Conservation (phyloP, 2,113 vertebrate genomes). For the Pyrgilauda ruficollis region DNA sequence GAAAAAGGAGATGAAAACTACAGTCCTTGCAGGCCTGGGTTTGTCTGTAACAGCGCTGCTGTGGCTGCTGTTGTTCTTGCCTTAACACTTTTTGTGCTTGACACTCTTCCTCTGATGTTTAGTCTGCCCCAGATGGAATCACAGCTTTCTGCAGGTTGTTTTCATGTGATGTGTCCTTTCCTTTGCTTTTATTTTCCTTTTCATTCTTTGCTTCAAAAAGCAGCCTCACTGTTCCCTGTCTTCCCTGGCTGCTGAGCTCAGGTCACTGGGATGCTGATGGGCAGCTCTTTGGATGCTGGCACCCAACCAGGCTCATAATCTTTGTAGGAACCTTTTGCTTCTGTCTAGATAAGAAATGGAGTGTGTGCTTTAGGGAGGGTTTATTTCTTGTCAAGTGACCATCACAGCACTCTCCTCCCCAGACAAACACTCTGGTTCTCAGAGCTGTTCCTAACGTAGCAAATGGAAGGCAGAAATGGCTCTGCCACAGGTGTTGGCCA, state of each 20-base stretch:
- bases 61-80: neutral
- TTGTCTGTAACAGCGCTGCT: neutral
- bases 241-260: neutral
- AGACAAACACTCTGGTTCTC: neutral
- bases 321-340: neutral
- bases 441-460: neutral
- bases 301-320: neutral
- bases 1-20: neutral
- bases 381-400: neutral
- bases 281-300: neutral
- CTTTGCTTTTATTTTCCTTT: neutral
- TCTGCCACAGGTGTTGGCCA: fast-evolving
- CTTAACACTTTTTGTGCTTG: neutral
- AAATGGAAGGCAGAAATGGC: neutral
- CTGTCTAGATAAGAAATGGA: neutral
- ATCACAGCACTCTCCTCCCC: neutral
- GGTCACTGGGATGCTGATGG: neutral
- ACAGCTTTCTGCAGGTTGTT: neutral
- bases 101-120: neutral
- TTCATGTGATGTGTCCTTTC: neutral
- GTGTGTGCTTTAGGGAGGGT: neutral
- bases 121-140: neutral
- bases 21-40: neutral
- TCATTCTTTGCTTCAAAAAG: neutral
- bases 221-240: neutral